phyloP scores from a whole-genome alignment of 2,797 vertebrate genomes.

The Acipenser transmontanus region DNA sequence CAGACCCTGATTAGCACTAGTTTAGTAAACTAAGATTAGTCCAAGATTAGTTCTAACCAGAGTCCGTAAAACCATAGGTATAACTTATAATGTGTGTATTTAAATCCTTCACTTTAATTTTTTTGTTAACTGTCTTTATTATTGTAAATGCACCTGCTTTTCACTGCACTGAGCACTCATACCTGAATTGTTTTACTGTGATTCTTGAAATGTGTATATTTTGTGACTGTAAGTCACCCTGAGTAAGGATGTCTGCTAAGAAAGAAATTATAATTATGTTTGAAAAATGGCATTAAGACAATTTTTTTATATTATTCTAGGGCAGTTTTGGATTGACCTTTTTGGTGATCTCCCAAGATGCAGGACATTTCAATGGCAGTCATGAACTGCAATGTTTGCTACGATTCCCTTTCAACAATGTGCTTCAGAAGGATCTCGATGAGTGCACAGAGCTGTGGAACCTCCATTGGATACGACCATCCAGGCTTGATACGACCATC shows the following conservation, averaged over 20 bases:
- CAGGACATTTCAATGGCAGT: conserved; percentile 12
- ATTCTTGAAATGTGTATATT: too few relatives aligned
- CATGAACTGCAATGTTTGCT: conserved; percentile 17
- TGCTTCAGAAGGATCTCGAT: conserved; percentile 21
- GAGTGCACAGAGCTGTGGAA: conserved; percentile 21
- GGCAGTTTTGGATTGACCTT: conserved; percentile 23
- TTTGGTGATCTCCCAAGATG: conserved; percentile 16
- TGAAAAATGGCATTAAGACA: not conserved
- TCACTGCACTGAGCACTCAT: too few relatives aligned
- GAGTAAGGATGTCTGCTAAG: not conserved
- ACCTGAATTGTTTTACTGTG: too few relatives aligned
- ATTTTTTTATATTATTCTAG: conserved; percentile 2
- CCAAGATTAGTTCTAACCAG: too few relatives aligned
- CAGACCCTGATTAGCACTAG: too few relatives aligned
- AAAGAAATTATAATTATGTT: not conserved
- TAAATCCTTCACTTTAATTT: too few relatives aligned
- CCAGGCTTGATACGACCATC: too few relatives aligned
- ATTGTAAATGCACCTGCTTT: too few relatives aligned
- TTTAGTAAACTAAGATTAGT: too few relatives aligned
- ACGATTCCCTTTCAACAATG: conserved; percentile 15
- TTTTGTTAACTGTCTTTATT: too few relatives aligned
- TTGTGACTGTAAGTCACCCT: not conserved
- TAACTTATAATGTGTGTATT: too few relatives aligned
- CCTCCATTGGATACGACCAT: conserved; percentile 11
- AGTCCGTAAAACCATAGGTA: too few relatives aligned